phyloP scores from a whole-genome alignment of 2,888 invertebrate genomes.

The Andrena dorsata region DNA sequence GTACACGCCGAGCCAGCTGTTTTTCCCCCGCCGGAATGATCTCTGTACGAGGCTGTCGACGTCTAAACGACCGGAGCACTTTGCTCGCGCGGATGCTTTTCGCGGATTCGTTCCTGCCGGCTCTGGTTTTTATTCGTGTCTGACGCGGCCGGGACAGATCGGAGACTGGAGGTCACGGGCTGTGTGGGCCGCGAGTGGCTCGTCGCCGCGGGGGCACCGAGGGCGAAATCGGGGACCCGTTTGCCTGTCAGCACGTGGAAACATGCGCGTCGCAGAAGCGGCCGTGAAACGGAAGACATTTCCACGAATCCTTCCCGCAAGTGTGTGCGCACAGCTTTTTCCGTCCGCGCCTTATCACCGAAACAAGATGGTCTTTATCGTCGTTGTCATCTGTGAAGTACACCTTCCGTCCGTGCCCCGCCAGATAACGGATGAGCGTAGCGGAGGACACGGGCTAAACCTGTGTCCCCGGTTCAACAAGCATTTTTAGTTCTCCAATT shows the following conservation, averaged over 20 bases:
- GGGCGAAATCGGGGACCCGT: conserved; percentile 52
- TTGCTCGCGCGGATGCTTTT: conserved; percentile 55
- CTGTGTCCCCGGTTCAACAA: too few relatives aligned
- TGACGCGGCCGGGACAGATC: conserved; percentile 13
- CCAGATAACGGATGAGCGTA: conserved; percentile 36
- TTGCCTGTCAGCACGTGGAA: conserved; percentile 62
- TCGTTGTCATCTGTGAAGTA: conserved; percentile 16
- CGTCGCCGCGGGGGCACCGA: conserved; percentile 27
- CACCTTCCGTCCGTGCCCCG: conserved; percentile 24
- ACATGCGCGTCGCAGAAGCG: conserved; percentile 62
- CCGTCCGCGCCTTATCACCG: conserved; percentile 30
- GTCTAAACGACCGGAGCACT: conserved; percentile 59
- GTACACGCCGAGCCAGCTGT: conserved; percentile 2
- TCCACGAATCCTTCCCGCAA: conserved; percentile 61
- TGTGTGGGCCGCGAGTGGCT: conserved; percentile 24
- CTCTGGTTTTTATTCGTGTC: conserved; percentile 32
- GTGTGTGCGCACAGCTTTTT: conserved; percentile 31
- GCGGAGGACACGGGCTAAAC: too few relatives aligned
- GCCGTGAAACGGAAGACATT: conserved; percentile 57
- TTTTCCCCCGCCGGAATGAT: conserved; percentile 31
- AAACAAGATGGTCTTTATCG: conserved; percentile 33
- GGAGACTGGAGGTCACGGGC: conserved; percentile 32
- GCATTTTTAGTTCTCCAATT: too few relatives aligned
- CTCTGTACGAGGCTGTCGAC: conserved; percentile 51
- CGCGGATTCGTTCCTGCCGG: conserved; percentile 49